These are phyloP conservation scores for Sesamia inferens DNA, from an alignment of 2,888 invertebrate genomes.

Conservation along the genomic window DNA sequence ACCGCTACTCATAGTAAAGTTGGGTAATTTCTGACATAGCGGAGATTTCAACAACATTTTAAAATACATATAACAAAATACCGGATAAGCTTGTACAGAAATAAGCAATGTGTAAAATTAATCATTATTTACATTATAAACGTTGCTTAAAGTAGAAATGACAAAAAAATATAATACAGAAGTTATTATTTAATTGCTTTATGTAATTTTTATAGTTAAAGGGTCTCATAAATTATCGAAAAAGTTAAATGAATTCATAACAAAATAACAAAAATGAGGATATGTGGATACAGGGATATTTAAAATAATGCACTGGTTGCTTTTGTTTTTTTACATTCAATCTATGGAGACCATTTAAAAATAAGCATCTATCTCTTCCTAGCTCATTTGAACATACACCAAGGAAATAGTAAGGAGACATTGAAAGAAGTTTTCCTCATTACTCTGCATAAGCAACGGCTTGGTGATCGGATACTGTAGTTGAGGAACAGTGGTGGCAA, in stretches of 20 bases:
- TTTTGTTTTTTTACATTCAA: background rate
- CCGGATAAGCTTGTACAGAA: background rate
- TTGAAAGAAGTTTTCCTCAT: too few species aligned
- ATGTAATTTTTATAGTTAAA: too few species aligned
- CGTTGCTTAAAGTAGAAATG: too few species aligned
- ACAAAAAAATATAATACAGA: too few species aligned
- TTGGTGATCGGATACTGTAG: background rate
- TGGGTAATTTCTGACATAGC: constrained; percentile 26
- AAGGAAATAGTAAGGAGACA: too few species aligned
- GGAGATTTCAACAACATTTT: constrained; percentile 11
- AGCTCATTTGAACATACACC: background rate
- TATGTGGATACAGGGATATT: background rate
- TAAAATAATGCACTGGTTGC: background rate
- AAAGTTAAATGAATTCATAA: background rate
- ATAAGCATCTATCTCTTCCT: background rate
- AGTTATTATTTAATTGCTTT: too few species aligned
- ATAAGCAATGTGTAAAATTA: background rate
- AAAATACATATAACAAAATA: background rate
- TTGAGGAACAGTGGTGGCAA: background rate
- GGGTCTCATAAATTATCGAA: background rate
- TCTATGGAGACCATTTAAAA: background rate
- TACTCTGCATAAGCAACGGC: background rate
- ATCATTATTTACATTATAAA: background rate
- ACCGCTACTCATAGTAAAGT: constrained; percentile 7
- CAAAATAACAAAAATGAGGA: too few species aligned